Evolutionary conservation across 2,113 vertebrate genomes (phyloP).

Genomic region (Microtus richardsoni): DNA sequence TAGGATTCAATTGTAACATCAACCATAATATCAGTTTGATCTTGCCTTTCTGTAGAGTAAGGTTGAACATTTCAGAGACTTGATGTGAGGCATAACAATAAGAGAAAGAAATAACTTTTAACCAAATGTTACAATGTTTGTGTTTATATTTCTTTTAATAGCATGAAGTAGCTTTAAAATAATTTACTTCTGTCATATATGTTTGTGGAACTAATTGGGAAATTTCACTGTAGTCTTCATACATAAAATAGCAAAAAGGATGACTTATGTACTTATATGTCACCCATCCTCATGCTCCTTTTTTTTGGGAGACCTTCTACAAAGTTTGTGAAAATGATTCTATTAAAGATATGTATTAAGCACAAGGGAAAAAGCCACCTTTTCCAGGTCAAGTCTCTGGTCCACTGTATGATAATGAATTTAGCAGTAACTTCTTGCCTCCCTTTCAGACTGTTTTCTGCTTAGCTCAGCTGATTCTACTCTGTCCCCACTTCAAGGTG

Average conservation of each 20-base stretch:
- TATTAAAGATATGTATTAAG: neutral
- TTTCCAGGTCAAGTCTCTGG: neutral
- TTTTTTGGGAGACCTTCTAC: neutral
- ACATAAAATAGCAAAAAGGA: neutral
- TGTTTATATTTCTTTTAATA: slow-evolving; percentile 3
- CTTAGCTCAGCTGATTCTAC: neutral
- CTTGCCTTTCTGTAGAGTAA: neutral
- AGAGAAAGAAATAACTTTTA: neutral
- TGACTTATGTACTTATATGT: neutral
- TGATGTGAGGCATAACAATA: neutral
- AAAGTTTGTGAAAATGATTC: slow-evolving; percentile 22
- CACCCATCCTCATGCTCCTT: neutral
- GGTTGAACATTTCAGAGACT: neutral
- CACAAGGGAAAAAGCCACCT: neutral
- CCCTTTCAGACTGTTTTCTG: neutral
- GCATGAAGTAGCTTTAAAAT: neutral
- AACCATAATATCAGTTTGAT: neutral
- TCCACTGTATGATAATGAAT: neutral
- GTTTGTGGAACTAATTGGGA: neutral
- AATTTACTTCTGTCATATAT: neutral
- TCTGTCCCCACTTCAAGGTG: neutral
- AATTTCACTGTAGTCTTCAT: neutral
- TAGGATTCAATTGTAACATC: neutral
- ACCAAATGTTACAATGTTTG: neutral
- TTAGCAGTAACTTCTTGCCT: slow-evolving; percentile 25